Evolutionary conservation across 2,888 invertebrate genomes (phyloP), one percentile per base, ranked within the genome.

Genomic region (Phymatocera aterrima): DNA sequence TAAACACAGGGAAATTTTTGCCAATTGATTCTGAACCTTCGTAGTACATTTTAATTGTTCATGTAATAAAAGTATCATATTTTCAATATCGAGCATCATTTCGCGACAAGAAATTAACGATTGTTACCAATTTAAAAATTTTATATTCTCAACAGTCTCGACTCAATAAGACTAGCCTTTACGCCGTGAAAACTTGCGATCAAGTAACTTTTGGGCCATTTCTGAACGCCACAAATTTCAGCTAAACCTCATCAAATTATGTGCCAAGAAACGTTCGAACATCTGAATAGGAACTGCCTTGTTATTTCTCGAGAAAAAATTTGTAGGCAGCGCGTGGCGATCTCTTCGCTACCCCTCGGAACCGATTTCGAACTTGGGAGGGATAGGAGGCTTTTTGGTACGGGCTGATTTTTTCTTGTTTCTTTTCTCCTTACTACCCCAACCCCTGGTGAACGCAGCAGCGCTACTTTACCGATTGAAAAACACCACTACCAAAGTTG

Each of bases 241-340:
- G 21, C 24, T 24, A 43, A 68, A 46, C 43, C 68, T 68, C 46
- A 43, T 46, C 15, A 68, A 68, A 68, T 15, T 68, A 68, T 46
- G 46, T 68, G 43, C 68, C 21, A 8, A 68, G 68, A 46, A 68
- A 68, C 37, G 34, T 34, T 64, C 34, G 24, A 40, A 40, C 43
- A 46, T 40, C 24, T 43, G 24, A 21, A 18, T n/a, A 10, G 60
- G 64, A 4, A 40, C 46, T 24, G 43, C 24, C 68, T 46, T 24
- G 48, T 51, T 48, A 48, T 34, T 51, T 72, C 43, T 68, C 4
- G 24, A n/a, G 8, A 46, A 28, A 28, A 6, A 68, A 68, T 72
- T 72, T 72, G 48, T 72, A 72, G 51, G 72, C 72, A 72, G 31
- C 31, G 68, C 68, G 68, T 68, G 68, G 28, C 46, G 68, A 48